These are phyloP conservation scores for Telmatochromis bifrenatus DNA, from an alignment of 2,113 vertebrate genomes.

Conservation along the genomic window DNA sequence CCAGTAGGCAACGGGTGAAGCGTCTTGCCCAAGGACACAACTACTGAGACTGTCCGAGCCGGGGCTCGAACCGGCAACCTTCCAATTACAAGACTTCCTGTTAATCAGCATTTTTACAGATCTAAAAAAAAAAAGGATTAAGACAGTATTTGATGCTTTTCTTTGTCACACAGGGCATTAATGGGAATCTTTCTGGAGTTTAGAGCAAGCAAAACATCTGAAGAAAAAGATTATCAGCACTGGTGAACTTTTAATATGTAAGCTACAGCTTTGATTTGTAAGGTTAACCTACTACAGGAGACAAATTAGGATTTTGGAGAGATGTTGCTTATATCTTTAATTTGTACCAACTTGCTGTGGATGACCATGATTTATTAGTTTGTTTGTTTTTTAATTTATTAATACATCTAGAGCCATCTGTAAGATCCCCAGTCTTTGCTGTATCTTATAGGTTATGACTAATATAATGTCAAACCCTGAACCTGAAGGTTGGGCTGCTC, in stretches of 20 bases:
- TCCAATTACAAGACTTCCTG: neutral
- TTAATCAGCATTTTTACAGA: neutral
- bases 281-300: neutral
- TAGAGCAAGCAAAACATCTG: neutral
- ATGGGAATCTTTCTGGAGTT: neutral
- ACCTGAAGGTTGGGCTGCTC: neutral
- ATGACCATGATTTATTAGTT: neutral
- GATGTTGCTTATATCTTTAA: neutral
- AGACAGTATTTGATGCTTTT: neutral
- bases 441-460: neutral
- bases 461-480: neutral
- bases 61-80: neutral
- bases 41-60: rapidly evolving
- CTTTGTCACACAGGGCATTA: neutral
- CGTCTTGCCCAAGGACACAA: rapidly evolving
- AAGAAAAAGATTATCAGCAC: neutral
- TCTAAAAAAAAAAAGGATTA: neutral
- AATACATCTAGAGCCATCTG: neutral
- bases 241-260: neutral
- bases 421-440: neutral
- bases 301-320: neutral
- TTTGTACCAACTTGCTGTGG: neutral
- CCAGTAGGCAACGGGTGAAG: neutral
- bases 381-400: rapidly evolving
- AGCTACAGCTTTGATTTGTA: neutral